Evolutionary conservation across 2,888 invertebrate genomes (phyloP), one percentile per base, ranked within the genome.

Genomic region (Onchidella celtica): DNA sequence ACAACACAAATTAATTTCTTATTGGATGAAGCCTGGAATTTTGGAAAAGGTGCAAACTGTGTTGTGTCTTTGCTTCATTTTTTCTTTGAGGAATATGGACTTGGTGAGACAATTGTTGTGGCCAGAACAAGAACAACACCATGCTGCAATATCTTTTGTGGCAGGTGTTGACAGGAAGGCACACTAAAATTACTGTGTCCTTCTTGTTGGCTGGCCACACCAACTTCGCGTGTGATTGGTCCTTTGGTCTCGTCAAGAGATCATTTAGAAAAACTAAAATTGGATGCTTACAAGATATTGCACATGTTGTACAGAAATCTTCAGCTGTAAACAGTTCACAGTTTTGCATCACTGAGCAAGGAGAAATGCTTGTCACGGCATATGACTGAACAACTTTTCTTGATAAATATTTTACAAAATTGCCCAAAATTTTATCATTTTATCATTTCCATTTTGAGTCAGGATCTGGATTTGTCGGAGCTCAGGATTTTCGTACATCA

Each of bases 151-250:
- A 85, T 36, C 68, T 79, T 0, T 40, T 57, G 21, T 84, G 84
- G 85, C 34, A 83, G 1, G 27, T 61, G 6, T 21, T 55, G 40
- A 74, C n/a, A 4, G 55, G 69, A 14, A 65, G 75, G 11, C 82
- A 83, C 57, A 21, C 27, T 14, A 40, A 57, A 1, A 68, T 83
- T 34, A 63, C 75, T 11, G 3, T 78, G 6, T 75, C 74, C 66
- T 84, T 82, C 55, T 40, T 85, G 59, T 66, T 75, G n/a, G 40
- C 74, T 17, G 83, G 84, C 17, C 84, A 85, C 65, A 83, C 84
- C 3, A 85, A 85, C 55, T 85, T 85, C 69, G 55, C n/a, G 83
- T 2, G 84, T 40, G 85, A 83, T 47, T 81, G 83, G 79, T 83
- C 82, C 74, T 85, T 85, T 57, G 84, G 84, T 3, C 66, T 85